Base-by-base conservation (phyloP, 2,113 vertebrate genomes). In the Narcine bancroftii region DNA sequence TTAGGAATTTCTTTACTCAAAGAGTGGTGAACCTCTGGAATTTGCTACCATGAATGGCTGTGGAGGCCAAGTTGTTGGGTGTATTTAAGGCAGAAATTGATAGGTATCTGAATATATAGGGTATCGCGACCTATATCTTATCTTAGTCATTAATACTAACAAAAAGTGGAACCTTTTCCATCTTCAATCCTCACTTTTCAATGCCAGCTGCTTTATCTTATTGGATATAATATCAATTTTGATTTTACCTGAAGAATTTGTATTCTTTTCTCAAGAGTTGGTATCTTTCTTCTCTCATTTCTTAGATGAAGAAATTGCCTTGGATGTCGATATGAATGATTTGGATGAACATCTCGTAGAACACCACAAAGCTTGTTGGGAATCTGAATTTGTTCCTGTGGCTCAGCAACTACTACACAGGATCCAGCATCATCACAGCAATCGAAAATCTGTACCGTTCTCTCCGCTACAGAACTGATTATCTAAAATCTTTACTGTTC, bases 311-410 rank as follows among this genome's bases (percentile, higher is more conserved):
- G 96, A 97, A 1, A 92, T 96, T 50, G 95, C 93, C 3, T 92
- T 97, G 94, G 95, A 95, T 92, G 95, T 69, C 11, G 39, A 42
- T 24, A 45, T 0, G 56, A 91, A 95, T 95, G 95, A 93, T 91
- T 94, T 95, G 21, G 93, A 96, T 77, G 93, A 94, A 92, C 96
- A 96, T 6, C 92, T 95, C 92, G 96, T 93, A 94, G 95, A 96
- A 92, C 95, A 95, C 92, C 97, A 97, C 94, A 96, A 76, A 93
- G 94, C 96, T 0, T 97, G 96, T 73, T 99, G 99, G 99, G 97
- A 99, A 95, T 94, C 93, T 29, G 97, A 99, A 92, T 99, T 99
- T 94, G 95, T 96, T 71, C 98, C 98, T 1, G 97, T 98, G 92
- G 98, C 97, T 79, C 94, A 96, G 93, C 97, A 97, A 79, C 97